Percentiles rank a stretch among this genome's conserved stretches.
Evolutionary conservation across 2,113 vertebrate species (phyloP).

Genomic region (Scopus umbretta): DNA sequence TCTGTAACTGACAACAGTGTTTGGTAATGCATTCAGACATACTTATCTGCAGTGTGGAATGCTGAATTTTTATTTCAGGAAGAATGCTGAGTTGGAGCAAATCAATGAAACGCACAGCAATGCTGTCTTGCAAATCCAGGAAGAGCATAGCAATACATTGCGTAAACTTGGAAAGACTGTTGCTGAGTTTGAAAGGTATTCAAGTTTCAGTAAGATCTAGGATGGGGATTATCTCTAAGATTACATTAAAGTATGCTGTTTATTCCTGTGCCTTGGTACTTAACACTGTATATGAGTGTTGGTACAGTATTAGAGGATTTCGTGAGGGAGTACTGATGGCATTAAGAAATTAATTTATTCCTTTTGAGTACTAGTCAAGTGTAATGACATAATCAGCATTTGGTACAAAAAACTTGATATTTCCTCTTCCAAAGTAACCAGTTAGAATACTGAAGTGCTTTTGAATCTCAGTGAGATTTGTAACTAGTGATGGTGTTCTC

Average conservation of each 20-base stretch:
- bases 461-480: neutral
- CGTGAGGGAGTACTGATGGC: neutral
- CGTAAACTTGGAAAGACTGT: conserved; percentile 67
- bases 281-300: fast-evolving
- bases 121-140: conserved; percentile 64
- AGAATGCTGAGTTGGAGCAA: conserved; percentile 68
- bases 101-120: conserved; percentile 59
- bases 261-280: neutral
- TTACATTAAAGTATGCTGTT: neutral
- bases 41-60: neutral
- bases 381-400: neutral
- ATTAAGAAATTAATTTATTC: neutral
- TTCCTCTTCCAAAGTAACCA: neutral
- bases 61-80: conserved; percentile 60
- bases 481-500: neutral
- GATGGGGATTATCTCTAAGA: neutral
- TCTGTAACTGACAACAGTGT: neutral
- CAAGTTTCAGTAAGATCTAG: neutral
- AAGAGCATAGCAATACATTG: conserved; percentile 60
- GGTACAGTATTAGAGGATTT: neutral
- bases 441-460: neutral
- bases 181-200: conserved; percentile 83
- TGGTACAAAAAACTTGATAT: neutral
- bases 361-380: neutral
- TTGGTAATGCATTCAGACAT: neutral